Evolutionary conservation across 2,888 invertebrate genomes (phyloP), one percentile per base, ranked within the genome.

Genomic region (Leucophenga montana): DNA sequence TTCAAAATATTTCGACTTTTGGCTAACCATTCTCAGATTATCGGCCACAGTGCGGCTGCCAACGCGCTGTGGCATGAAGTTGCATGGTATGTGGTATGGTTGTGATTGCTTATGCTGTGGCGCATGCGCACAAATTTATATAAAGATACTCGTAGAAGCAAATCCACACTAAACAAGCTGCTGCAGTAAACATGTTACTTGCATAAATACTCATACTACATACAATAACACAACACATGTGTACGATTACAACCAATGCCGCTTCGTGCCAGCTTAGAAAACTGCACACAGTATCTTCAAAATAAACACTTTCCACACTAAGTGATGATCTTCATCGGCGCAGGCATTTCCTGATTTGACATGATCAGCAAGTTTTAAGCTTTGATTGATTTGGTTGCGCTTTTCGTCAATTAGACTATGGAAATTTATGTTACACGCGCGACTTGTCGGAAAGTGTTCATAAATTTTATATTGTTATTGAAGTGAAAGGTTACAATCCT

Each of bases 321-420:
- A 39, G 3, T 3, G 39, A 39, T 11, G 39, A 39, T 39, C 39
- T 39, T 39, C 39, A 11, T 5, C 11, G 11, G 39, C 33, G 59
- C 68, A 69, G 68, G 66, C 33, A 68, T 79, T 82, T 80, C 78
- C 80, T 80, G 77, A 64, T 79, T 65, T 50, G 69, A 48, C 62
- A 64, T 48, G 48, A 46, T 13, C 62, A 22, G 20, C 62, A 14
- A 27, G 20, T 20, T 68, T 70, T 71, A 71, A 73, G 61, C 66
- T 74, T 79, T 80, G 78, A 81, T 81, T 80, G 79, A 82, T 80
- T 79, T 80, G 74, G 9, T 50, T 50, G 14, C 1, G n/a, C 14
- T 50, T 18, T 50, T n/a, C 18, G 1, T 6, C 14, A 50, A 39
- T 11, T 11, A 39, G 8, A 39, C 39, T 39, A 8, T 39, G n/a